Evolutionary conservation across 2,797 vertebrate species (phyloP), one percentile per base, ranked within the genome.

Genomic region (Sphenodon punctatus): DNA sequence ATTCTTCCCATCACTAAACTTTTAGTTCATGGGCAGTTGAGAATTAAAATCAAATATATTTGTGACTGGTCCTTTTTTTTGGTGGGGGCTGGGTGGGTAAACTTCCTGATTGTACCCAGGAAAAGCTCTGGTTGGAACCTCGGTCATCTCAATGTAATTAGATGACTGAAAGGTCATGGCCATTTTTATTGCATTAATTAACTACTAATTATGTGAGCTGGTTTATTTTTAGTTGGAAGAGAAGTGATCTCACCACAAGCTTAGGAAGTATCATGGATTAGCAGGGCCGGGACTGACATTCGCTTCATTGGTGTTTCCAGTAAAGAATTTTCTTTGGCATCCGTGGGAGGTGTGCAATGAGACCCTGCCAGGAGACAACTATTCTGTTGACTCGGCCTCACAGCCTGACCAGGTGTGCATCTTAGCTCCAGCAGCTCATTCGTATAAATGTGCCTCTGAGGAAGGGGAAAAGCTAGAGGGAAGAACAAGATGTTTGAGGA

Each of bases 391-490:
- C 49, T 59, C 25, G 72, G 56, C 30, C 39, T 23, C 56, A 66
- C 66, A 90, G 71, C 59, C 63, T 64, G 82, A 64, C 36, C 36
- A 80, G 66, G 81, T 78, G 70, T 79, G 66, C 85, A 77, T 90
- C 92, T 90, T 68, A 63, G 88, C 86, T 89, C 87, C 68, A 79
- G 90, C 82, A 89, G 1, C 0, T 88, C 89, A 38, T 65, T 81
- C 66, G 80, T 75, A 73, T 48, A 60, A 88, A 76, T 84, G 84
- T 90, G 84, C 74, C 59, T 89, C 60, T 15, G 74, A 90, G 86
- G 86, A 66, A 53, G 49, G 63, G 65, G 63, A n/a, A 83, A 42
- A 92, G 46, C 16, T 39, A 42, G 78, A 90, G 51, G 60, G 86
- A 86, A 85, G 81, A 88, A 88, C 79, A 14, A 30, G 30, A 67